phyloP scores from a whole-genome alignment of 2,888 invertebrate species.

The Perizoma flavofasciatum region DNA sequence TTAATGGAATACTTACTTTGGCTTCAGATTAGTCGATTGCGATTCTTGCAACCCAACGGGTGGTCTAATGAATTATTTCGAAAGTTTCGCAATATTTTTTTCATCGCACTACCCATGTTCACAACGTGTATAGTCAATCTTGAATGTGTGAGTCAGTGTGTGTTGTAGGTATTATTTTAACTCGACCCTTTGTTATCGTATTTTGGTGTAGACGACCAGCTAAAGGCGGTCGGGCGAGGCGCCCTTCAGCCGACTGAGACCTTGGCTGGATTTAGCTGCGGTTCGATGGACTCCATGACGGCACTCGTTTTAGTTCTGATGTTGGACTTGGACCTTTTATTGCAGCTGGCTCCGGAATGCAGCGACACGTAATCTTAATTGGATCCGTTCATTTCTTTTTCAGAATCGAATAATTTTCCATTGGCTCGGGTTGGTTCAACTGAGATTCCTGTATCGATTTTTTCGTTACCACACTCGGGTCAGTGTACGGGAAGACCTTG shows the following conservation, averaged over 20 bases:
- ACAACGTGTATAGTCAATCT: constrained; percentile 35
- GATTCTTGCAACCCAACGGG: constrained; percentile 58
- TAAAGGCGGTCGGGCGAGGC: constrained; percentile 71
- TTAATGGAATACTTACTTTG: constrained; percentile 42
- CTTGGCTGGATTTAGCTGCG: constrained; percentile 81
- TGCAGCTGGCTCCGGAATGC: constrained; percentile 60
- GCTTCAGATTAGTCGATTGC: constrained; percentile 46
- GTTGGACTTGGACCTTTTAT: constrained; percentile 68
- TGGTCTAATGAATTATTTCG: constrained; percentile 48
- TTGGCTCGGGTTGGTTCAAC: constrained; percentile 25
- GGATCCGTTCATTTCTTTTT: constrained; percentile 50
- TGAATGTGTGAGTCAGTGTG: constrained; percentile 65
- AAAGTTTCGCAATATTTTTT: constrained; percentile 28
- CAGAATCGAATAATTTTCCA: constrained; percentile 42
- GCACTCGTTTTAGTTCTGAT: constrained; percentile 71
- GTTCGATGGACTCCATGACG: constrained; percentile 76
- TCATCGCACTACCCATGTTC: constrained; percentile 16
- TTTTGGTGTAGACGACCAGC: constrained; percentile 74
- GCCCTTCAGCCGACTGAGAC: constrained; percentile 79
- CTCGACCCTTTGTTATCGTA: constrained; percentile 76
- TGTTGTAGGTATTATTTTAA: constrained; percentile 38
- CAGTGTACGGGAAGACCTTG: constrained; percentile 75
- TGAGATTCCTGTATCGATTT: constrained; percentile 44
- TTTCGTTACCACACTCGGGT: constrained; percentile 56
- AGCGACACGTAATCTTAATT: constrained; percentile 60